These are phyloP conservation scores for Chloroclysta siterata DNA, from an alignment of 2,888 invertebrate species.

Conservation along the genomic window DNA sequence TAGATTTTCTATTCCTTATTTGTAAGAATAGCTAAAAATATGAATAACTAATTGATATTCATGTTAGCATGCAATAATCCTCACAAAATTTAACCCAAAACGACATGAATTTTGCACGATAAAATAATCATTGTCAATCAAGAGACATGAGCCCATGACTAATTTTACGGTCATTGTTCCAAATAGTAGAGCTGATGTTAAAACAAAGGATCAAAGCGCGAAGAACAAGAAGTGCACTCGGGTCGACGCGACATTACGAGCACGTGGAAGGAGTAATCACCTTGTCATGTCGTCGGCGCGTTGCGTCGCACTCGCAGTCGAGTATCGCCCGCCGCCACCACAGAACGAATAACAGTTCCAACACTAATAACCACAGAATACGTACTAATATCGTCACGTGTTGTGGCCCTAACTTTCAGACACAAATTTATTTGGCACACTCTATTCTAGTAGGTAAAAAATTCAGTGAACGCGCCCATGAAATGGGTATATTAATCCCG, in stretches of 20 bases:
- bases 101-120: background rate
- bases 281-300: conserved; percentile 23
- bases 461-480: conserved; percentile 14
- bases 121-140: conserved; percentile 12
- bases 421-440: conserved; percentile 50
- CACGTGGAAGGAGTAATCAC: conserved; percentile 53
- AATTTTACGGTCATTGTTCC: conserved; percentile 44
- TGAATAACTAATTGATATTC: no score
- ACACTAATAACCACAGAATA: conserved; percentile 15
- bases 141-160: conserved; percentile 28
- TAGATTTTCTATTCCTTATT: no score
- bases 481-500: conserved; percentile 19
- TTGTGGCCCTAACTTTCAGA: conserved; percentile 46
- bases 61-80: no score
- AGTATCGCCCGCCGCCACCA: conserved; percentile 10
- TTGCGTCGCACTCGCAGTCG: conserved; percentile 23
- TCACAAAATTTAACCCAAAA: no score
- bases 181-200: conserved; percentile 36
- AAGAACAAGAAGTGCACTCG: conserved; percentile 47
- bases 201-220: conserved; percentile 55
- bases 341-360: conserved; percentile 30
- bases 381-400: conserved; percentile 40
- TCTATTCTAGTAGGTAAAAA: conserved; percentile 36
- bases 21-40: no score
- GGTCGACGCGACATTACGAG: conserved; percentile 61